Conservation (phyloP, 2,113 vertebrate genomes). For the Noturus placidus region DNA sequence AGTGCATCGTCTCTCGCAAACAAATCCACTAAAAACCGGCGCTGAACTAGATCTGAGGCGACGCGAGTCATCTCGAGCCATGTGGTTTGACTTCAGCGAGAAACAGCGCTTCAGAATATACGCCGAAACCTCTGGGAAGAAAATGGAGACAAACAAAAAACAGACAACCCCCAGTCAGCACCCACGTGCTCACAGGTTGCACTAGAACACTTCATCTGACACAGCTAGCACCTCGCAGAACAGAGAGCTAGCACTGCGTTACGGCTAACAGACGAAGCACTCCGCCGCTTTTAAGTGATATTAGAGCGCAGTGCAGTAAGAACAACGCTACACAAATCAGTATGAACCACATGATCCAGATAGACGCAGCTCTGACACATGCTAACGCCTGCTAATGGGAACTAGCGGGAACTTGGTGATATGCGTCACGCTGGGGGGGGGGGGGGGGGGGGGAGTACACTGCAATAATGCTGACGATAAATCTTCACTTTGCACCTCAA, state of each 20-base stretch:
- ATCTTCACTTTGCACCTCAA: neutral
- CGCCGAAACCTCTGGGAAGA: neutral
- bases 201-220: conserved; percentile 64
- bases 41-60: neutral
- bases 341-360: conserved; percentile 9
- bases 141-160: conserved; percentile 29
- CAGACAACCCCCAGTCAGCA: conserved; percentile 62
- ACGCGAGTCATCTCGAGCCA: neutral
- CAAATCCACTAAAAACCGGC: neutral
- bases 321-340: conserved; percentile 18
- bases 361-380: neutral
- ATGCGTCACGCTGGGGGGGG: neutral
- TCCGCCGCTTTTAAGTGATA: neutral
- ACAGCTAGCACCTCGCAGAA: conserved; percentile 33
- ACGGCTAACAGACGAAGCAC: conserved; percentile 1
- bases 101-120: neutral
- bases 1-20: neutral
- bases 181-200: conserved; percentile 61
- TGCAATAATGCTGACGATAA: neutral
- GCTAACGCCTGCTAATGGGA: neutral
- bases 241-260: neutral
- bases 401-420: conserved; percentile 13
- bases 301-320: neutral
- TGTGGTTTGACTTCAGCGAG: conserved; percentile 1
- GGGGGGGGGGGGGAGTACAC: no score